Evolutionary conservation across 2,113 vertebrate genomes (phyloP), one percentile per base, ranked within the genome.

Genomic region (Axis porcinus): DNA sequence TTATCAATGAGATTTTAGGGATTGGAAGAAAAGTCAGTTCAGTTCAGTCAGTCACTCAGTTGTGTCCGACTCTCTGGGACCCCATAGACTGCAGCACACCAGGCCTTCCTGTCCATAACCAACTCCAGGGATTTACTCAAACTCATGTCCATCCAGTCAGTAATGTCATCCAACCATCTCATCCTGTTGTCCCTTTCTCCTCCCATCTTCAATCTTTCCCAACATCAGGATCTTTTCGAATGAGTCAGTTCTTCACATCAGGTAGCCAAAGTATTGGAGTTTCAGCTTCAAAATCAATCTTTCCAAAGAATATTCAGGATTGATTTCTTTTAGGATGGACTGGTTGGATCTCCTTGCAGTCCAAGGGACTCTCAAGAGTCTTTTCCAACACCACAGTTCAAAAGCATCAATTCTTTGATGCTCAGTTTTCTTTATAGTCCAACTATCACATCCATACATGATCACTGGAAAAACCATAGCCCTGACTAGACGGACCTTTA

Each of bases 11-110:
- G 23, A 17, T 96, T 30, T 93, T 94, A 95, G n/a, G 1, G 7
- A 36, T 3, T 96, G 2, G 21, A 58, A 52, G 60, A 54, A 79
- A 96, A 81, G 97, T 95, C 64, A 36, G n/a, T 23, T 70, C n/a
- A 70, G 67, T 70, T 40, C 19, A 70, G 8, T 70, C 33, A 36
- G 17, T 70, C n/a, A 70, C 64, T 70, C 17, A 70, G n/a, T 40
- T 5, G 0, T 70, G n/a, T 70, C 19, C 0, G 0, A 70, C n/a
- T 23, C 67, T 70, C 12, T 23, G n/a, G 1, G 1, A 70, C 19
- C 9, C 67, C n/a, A 40, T 23, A n/a, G 19, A 70, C 19, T 70
- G 67, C n/a, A 70, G 19, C 36, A 70, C 36, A 70, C 19, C 9
- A 70, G n/a, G 67, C n/a, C 36, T 70, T n/a, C 19, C 5, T 70